Conservation (phyloP, 2,797 vertebrate species). For the Falco rusticolus region DNA sequence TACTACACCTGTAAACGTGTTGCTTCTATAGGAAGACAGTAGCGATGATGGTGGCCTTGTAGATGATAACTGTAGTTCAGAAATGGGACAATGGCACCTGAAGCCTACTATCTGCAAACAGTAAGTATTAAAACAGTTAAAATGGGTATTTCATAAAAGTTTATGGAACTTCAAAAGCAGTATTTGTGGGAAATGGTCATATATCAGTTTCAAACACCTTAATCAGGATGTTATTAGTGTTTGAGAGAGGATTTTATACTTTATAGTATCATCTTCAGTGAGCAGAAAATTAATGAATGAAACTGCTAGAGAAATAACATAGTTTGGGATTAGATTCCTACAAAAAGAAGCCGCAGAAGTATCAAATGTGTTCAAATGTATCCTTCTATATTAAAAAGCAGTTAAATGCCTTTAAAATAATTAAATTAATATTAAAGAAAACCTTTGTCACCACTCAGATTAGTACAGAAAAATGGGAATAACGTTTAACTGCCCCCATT, state of each 20-base stretch:
- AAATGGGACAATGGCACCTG: conserved; percentile 81
- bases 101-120: conserved; percentile 89
- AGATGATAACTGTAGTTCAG: conserved; percentile 82
- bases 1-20: not conserved
- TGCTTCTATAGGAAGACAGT: conserved; percentile 87
- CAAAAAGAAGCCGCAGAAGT: not conserved
- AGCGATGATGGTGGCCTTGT: conserved; percentile 89
- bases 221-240: not conserved
- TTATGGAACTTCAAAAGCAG: not conserved
- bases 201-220: not conserved
- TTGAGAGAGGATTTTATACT: not conserved
- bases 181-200: not conserved
- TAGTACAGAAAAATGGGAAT: not conserved
- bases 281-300: not conserved
- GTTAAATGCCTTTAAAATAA: not conserved
- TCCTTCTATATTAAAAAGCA: not conserved
- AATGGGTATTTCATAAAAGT: not conserved
- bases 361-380: not conserved
- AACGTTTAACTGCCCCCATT: not conserved
- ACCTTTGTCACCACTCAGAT: not conserved
- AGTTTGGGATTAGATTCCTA: not conserved
- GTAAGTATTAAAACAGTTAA: conserved; percentile 78
- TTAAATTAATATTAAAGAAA: not conserved
- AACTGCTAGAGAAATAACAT: not conserved
- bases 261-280: not conserved